Evolutionary conservation across 2,888 invertebrate genomes (phyloP).

Genomic region (Cheilosia impressa): DNA sequence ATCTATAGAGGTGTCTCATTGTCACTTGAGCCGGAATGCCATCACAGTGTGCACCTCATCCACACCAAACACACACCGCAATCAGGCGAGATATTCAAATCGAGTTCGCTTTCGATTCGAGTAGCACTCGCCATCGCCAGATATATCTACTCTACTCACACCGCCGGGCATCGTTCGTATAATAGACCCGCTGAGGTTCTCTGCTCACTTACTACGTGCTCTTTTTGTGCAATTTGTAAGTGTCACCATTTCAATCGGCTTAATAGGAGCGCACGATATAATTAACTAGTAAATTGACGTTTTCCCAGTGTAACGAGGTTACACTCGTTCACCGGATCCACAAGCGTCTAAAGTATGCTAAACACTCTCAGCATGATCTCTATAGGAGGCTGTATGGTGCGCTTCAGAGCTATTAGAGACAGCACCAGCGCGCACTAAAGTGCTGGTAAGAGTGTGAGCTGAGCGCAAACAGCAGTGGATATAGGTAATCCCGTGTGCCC

Average conservation of each 20-base stretch:
- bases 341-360: conserved; percentile 58
- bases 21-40: conserved; percentile 40
- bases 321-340: conserved; percentile 38
- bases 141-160: conserved; percentile 32
- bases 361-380: conserved; percentile 71
- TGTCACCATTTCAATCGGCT: conserved; percentile 75
- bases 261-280: conserved; percentile 74
- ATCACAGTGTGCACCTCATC: conserved; percentile 49
- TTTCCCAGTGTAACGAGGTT: conserved; percentile 73
- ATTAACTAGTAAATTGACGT: conserved; percentile 75
- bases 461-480: conserved; percentile 26
- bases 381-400: conserved; percentile 48
- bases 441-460: conserved; percentile 58
- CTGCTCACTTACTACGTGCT: conserved; percentile 11
- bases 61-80: conserved; percentile 12
- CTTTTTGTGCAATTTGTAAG: conserved; percentile 68
- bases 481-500: conserved; percentile 51
- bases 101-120: conserved; percentile 70
- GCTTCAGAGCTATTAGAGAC: conserved; percentile 36
- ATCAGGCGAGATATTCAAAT: conserved; percentile 65
- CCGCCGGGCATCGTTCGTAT: conserved; percentile 43
- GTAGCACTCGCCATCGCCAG: background rate
- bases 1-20: conserved; percentile 18
- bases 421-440: conserved; percentile 24
- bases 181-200: conserved; percentile 32